phyloP scores from a whole-genome alignment of 2,888 invertebrate species.

The Pardosa pseudoannulata region DNA sequence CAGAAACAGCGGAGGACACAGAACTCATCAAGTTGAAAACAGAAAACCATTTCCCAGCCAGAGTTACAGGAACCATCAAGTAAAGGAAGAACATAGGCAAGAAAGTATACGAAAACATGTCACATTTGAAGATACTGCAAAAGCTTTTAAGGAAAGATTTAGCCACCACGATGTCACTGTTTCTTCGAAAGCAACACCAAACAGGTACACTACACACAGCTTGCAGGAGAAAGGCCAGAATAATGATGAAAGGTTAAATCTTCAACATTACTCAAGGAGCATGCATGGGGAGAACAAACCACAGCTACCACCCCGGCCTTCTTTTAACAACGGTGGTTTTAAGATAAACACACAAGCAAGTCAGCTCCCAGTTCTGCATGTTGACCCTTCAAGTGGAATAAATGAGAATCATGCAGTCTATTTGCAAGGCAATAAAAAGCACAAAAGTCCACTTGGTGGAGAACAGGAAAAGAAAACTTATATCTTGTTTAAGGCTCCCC shows the following conservation, averaged over 20 bases:
- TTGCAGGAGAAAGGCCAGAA: not conserved
- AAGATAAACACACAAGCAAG: not conserved
- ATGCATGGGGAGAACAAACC: not conserved
- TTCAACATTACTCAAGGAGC: not conserved
- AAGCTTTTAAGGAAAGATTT: not conserved
- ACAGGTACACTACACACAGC: not conserved
- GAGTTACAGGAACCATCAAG: not conserved
- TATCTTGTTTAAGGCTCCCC: slow-evolving; percentile 21
- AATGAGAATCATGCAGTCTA: not conserved
- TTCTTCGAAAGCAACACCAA: not conserved
- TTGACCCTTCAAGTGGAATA: not conserved
- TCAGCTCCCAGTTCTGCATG: not conserved
- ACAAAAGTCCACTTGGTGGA: not conserved
- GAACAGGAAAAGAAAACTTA: slow-evolving; percentile 20
- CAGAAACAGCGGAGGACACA: not conserved
- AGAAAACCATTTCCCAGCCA: not conserved
- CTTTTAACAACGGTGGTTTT: not conserved
- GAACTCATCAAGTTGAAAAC: not conserved
- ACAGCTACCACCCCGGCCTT: not conserved
- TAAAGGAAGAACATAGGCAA: not conserved
- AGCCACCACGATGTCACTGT: not conserved
- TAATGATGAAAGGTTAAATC: not conserved
- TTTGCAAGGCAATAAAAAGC: not conserved
- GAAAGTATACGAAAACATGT: slow-evolving; percentile 1
- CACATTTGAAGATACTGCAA: not conserved